Evolutionary conservation across 2,113 vertebrate species (phyloP), one percentile per base, ranked within the genome.

Genomic region (Corvus cornix): DNA sequence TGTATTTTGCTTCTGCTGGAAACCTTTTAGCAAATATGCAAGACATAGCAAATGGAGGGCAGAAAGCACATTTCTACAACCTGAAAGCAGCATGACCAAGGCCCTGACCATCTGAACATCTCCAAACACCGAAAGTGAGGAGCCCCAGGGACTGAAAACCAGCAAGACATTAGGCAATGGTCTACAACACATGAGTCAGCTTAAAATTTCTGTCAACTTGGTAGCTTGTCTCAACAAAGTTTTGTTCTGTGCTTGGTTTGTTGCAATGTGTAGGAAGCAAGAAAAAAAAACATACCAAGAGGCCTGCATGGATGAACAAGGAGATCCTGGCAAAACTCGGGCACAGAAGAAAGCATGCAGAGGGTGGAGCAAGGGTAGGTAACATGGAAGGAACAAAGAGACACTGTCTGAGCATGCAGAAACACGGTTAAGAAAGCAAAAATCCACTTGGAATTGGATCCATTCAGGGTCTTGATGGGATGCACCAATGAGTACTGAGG

Each of bases 371-470:
- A 72, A 39, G 16, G 9, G 4, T 72, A 9, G 9, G 4, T 30
- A 44, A 33, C 21, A 15, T 37, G 14, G 23, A 58, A 89, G 14
- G 43, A 86, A 53, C 17, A 41, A 41, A 58, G 11, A 84, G 10
- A 35, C 11, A 26, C 22, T 53, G 26, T 30, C 30, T 8, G 6
- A 63, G 43, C 37, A 62, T 0, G 4, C 39, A 88, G 60, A 56
- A 78, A 55, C 8, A 8, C 0, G 0, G 7, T 53, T 56, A n/a
- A 44, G 15, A 53, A 85, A 88, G 7, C 15, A 11, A 55, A 77
- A 78, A 62, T 17, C 24, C 26, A 23, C 8, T 17, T 56, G 55
- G 55, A 82, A 56, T 2, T 60, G 15, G 16, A 66, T 64, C 41
- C 4, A 26, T 75, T 48, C 28, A 46, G 15, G 37, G 23, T 33